These are phyloP conservation scores for Irena cyanogastra DNA, from an alignment of 2,113 vertebrate genomes.

Conservation along the genomic window DNA sequence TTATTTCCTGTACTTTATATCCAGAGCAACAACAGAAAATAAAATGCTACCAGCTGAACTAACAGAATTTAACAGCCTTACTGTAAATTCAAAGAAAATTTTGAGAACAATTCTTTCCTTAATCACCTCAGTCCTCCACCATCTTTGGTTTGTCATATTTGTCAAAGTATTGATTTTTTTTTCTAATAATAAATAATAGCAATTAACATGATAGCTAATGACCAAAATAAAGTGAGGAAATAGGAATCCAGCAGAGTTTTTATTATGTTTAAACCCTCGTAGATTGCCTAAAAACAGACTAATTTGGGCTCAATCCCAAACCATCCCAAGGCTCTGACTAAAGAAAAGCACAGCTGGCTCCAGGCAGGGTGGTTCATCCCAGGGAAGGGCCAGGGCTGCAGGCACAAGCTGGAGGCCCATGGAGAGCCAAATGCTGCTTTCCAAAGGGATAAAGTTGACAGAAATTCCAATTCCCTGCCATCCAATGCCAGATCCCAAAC, in stretches of 20 bases:
- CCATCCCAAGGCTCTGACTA: neutral
- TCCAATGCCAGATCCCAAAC: neutral
- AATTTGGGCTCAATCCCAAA: neutral
- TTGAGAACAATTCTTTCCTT: neutral
- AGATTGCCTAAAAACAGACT: neutral
- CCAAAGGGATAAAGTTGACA: neutral
- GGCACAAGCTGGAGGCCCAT: neutral
- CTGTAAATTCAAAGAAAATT: neutral
- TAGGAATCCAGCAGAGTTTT: neutral
- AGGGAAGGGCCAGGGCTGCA: neutral
- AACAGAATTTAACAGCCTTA: neutral
- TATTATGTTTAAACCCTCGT: neutral
- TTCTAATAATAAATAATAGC: neutral
- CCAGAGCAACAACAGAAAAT: neutral
- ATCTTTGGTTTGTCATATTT: neutral
- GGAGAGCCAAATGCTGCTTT: neutral
- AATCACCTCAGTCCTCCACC: neutral
- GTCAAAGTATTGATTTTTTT: neutral
- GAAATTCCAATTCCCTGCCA: neutral
- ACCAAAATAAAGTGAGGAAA: neutral
- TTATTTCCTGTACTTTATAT: conserved; percentile 11
- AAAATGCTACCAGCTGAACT: neutral
- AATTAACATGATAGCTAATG: neutral
- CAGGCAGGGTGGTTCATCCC: neutral
- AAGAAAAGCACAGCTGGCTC: neutral